phyloP scores from a whole-genome alignment of 1,140 invertebrate genomes.

The Drosophila rhopaloa region DNA sequence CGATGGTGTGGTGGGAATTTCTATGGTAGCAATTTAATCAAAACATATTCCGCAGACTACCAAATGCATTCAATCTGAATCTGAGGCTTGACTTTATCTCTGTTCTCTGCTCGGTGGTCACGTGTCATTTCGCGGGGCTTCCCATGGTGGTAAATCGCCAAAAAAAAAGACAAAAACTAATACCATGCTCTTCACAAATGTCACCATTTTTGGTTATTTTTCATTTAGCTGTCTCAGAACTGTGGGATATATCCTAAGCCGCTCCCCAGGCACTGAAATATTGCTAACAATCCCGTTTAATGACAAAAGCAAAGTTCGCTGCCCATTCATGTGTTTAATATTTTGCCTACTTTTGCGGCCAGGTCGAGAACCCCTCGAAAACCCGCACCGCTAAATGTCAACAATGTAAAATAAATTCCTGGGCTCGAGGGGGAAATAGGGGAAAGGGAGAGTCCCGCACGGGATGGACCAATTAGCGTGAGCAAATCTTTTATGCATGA shows the following conservation, averaged over 20 bases:
- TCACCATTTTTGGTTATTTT: constrained; percentile 67
- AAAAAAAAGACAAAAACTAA: constrained; percentile 47
- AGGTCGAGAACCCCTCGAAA: constrained; percentile 42
- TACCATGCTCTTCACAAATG: constrained; percentile 62
- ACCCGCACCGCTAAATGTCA: constrained; percentile 65
- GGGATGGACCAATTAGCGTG: constrained; percentile 70
- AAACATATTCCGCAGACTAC: constrained; percentile 57
- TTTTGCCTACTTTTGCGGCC: constrained; percentile 76
- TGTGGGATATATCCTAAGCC: constrained; percentile 44
- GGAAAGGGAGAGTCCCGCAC: constrained; percentile 27
- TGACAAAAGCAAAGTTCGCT: constrained; percentile 57
- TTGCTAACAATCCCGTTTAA: constrained; percentile 65
- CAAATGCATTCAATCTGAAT: constrained; percentile 44
- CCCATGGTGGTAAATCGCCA: constrained; percentile 38
- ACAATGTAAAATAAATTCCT: constrained; percentile 32
- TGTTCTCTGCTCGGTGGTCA: constrained; percentile 12
- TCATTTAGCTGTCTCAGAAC: constrained; percentile 6
- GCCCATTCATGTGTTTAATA: constrained; percentile 63
- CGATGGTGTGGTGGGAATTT: constrained; percentile 46
- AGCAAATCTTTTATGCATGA: constrained; percentile 73
- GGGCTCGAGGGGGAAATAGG: background rate
- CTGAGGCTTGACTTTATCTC: constrained; percentile 61
- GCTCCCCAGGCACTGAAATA: constrained; percentile 43
- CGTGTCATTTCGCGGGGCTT: constrained; percentile 72
- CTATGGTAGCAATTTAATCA: constrained; percentile 66